These are phyloP conservation scores for Apodemus speciosus DNA, from an alignment of 2,113 vertebrate genomes.

Conservation along the genomic window DNA sequence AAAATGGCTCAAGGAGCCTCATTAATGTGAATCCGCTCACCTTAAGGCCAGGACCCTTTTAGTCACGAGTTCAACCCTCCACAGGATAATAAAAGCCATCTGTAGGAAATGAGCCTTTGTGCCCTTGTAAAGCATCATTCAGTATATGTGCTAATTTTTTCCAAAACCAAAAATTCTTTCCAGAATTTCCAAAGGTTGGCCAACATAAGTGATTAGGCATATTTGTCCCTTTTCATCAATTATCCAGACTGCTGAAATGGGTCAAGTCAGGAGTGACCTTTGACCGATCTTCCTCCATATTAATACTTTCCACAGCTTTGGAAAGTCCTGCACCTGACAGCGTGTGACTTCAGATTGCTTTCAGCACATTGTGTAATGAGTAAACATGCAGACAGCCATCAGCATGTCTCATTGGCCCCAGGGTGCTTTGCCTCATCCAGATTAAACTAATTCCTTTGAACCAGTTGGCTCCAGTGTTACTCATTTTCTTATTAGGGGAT, in stretches of 20 bases:
- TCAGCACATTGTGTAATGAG: slow-evolving; percentile 2
- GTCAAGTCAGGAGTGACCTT: background rate
- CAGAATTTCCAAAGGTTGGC: slow-evolving; percentile 57
- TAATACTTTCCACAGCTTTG: slow-evolving; percentile 54
- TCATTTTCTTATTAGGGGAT: background rate
- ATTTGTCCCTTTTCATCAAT: background rate
- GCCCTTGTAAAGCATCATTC: background rate
- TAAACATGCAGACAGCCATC: slow-evolving; percentile 7
- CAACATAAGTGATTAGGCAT: slow-evolving; percentile 42
- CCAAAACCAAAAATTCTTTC: slow-evolving; percentile 63
- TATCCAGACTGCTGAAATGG: background rate
- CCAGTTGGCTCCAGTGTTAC: background rate
- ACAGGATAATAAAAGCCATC: slow-evolving; percentile 45
- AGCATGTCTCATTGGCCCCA: slow-evolving; percentile 2
- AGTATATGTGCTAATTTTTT: slow-evolving; percentile 61
- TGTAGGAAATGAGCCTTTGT: slow-evolving; percentile 65
- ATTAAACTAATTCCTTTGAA: slow-evolving; percentile 27
- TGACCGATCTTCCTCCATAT: background rate
- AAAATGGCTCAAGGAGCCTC: background rate
- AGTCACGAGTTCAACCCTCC: background rate
- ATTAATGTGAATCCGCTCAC: background rate
- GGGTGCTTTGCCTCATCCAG: slow-evolving; percentile 21
- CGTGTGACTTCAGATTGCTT: background rate
- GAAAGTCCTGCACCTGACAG: slow-evolving; percentile 54
- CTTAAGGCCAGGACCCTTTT: background rate